Conservation (phyloP, 2,113 vertebrate species). For the Mormoops blainvillei region DNA sequence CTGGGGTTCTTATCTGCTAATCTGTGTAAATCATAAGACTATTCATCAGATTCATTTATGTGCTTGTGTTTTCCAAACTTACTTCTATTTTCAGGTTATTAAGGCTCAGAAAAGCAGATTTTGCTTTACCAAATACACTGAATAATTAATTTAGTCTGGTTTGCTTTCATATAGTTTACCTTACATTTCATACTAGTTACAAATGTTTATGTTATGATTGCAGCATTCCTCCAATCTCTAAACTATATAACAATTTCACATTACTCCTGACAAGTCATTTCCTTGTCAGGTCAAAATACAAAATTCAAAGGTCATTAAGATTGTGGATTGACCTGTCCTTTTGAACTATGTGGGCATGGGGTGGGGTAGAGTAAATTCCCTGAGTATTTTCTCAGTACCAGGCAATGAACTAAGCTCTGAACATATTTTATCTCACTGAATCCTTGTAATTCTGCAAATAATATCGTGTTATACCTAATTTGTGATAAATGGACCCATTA, state of each 20-base stretch:
- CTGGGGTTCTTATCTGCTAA: background rate
- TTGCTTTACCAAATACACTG: background rate
- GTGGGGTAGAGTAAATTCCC: background rate
- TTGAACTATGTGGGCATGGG: background rate
- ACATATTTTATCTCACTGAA: background rate
- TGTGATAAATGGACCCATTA: background rate
- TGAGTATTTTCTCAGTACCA: background rate
- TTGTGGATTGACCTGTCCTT: background rate
- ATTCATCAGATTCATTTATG: background rate
- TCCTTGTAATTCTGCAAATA: background rate
- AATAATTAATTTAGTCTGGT: background rate
- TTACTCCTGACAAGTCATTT: background rate
- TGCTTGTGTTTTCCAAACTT: background rate
- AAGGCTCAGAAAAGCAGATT: constrained; percentile 1
- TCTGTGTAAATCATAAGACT: background rate
- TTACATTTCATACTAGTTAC: background rate
- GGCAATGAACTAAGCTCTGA: background rate
- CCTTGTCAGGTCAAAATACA: background rate
- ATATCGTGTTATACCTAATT: background rate
- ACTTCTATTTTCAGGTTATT: background rate
- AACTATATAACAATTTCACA: background rate
- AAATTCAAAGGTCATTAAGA: background rate
- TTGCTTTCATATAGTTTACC: background rate
- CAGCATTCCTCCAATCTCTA: background rate
- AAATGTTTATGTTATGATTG: background rate